Evolutionary conservation across 2,113 vertebrate species (phyloP).

Genomic region (Alosa alosa): DNA sequence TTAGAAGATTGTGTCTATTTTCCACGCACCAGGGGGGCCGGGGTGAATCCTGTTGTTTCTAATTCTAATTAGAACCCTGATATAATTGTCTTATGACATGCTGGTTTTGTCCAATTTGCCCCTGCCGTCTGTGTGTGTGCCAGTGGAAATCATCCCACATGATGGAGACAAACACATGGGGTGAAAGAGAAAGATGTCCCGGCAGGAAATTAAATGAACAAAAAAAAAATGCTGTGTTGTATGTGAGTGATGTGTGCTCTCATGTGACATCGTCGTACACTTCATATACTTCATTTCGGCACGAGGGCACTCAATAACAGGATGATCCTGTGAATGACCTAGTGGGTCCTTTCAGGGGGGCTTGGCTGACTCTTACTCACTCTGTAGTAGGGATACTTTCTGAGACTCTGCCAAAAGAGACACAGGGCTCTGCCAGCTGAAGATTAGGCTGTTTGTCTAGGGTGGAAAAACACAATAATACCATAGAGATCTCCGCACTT

Average conservation of each 20-base stretch:
- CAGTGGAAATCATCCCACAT: constrained; percentile 13
- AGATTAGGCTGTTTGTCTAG: constrained; percentile 19
- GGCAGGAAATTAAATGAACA: constrained; percentile 2
- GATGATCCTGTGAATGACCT: neutral
- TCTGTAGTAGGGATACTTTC: constrained; percentile 4
- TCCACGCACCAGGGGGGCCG: constrained; percentile 70
- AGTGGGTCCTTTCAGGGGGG: neutral
- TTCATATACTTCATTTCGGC: neutral
- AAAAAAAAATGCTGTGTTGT: neutral
- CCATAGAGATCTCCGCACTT: constrained; percentile 10
- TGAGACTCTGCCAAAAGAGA: constrained; percentile 4
- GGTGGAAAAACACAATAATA: constrained; percentile 12
- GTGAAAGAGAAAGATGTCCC: neutral
- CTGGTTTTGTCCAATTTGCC: constrained; percentile 65
- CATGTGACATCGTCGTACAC: neutral
- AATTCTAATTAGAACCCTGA: constrained; percentile 71
- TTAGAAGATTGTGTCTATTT: constrained; percentile 67
- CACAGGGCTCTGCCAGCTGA: constrained; percentile 11
- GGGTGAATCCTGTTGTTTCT: constrained; percentile 71
- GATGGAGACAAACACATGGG: neutral
- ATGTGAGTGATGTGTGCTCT: neutral
- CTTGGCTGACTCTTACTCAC: constrained; percentile 17
- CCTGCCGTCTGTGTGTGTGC: neutral
- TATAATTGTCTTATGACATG: constrained; percentile 72
- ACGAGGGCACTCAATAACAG: neutral